Evolutionary conservation across 2,888 invertebrate genomes (phyloP).

Genomic region (Pollenia griseotomentosa): DNA sequence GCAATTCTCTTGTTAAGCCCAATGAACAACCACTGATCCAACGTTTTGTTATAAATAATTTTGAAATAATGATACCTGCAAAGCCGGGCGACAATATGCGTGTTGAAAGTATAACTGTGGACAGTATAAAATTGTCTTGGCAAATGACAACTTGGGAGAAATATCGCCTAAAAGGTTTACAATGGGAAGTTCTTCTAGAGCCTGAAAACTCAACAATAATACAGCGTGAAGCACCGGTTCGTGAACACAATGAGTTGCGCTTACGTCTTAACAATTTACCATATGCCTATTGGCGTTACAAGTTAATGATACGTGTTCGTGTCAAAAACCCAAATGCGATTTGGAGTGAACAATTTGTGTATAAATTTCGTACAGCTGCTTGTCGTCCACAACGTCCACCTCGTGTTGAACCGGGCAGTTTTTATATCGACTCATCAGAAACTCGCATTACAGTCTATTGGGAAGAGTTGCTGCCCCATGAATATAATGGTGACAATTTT

Average conservation of each 20-base stretch:
- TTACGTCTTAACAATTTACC: slow-evolving; percentile 79
- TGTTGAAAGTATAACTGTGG: slow-evolving; percentile 76
- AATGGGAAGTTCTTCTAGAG: slow-evolving; percentile 79
- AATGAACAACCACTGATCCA: slow-evolving; percentile 73
- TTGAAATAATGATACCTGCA: slow-evolving; percentile 78
- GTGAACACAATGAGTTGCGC: slow-evolving; percentile 74
- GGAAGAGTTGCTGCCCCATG: slow-evolving; percentile 89
- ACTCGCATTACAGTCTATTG: slow-evolving; percentile 91
- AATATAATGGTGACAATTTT: slow-evolving; percentile 91
- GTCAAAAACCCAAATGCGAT: slow-evolving; percentile 85
- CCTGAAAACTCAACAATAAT: slow-evolving; percentile 74
- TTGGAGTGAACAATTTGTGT: slow-evolving; percentile 89
- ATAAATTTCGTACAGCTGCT: slow-evolving; percentile 86
- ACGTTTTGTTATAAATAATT: slow-evolving; percentile 76
- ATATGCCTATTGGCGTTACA: slow-evolving; percentile 85
- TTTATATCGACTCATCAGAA: slow-evolving; percentile 87
- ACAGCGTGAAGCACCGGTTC: slow-evolving; percentile 52
- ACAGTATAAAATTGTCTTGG: slow-evolving; percentile 79
- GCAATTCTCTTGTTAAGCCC: slow-evolving; percentile 87
- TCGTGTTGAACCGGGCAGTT: slow-evolving; percentile 89
- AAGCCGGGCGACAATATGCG: slow-evolving; percentile 78
- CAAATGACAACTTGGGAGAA: slow-evolving; percentile 78
- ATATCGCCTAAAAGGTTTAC: slow-evolving; percentile 77
- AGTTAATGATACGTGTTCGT: slow-evolving; percentile 87
- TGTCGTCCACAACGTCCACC: slow-evolving; percentile 88